Conservation (phyloP, 2,797 vertebrate genomes). For the Emys orbicularis region DNA sequence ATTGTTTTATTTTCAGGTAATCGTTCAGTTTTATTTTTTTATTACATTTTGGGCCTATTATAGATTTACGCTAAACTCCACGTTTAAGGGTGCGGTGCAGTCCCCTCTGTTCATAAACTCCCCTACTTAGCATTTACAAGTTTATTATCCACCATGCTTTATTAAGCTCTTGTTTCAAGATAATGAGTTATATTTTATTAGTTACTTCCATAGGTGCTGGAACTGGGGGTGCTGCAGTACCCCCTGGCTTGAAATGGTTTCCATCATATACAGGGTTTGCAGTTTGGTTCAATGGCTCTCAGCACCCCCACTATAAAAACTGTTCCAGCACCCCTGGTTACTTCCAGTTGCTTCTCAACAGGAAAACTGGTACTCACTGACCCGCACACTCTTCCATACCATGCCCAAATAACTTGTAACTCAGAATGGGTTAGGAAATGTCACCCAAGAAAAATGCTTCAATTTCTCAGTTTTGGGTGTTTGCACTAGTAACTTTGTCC, state of each 20-base stretch:
- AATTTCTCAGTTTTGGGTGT: neutral
- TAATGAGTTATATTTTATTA: neutral
- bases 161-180: neutral
- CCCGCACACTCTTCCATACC: neutral
- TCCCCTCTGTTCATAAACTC: neutral
- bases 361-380: neutral
- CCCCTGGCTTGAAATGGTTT: too few species aligned
- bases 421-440: neutral
- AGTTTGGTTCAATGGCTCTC: too few species aligned
- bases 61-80: neutral
- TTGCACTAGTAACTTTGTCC: neutral
- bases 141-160: neutral
- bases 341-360: neutral
- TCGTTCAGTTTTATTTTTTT: neutral
- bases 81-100: neutral
- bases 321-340: too few species aligned
- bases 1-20: neutral
- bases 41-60: neutral
- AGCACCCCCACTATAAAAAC: too few species aligned
- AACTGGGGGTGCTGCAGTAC: too few species aligned
- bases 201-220: neutral
- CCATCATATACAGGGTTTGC: too few species aligned
- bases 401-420: neutral
- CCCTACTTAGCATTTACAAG: neutral
- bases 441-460: neutral